Evolutionary conservation across 2,888 invertebrate genomes (phyloP).

Genomic region (Endomychus coccineus): DNA sequence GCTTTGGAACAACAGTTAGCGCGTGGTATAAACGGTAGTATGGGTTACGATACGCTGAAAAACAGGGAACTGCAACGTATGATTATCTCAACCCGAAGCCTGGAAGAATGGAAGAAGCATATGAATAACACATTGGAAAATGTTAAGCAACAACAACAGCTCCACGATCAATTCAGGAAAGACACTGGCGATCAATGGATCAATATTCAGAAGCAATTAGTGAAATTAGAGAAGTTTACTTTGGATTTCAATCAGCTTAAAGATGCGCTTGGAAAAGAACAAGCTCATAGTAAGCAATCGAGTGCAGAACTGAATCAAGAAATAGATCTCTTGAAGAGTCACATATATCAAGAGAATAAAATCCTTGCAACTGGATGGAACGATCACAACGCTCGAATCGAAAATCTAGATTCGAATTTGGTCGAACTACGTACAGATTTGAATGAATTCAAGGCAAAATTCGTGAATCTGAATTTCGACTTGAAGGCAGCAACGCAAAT

Average conservation of each 20-base stretch:
- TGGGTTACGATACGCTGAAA: no score
- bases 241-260: conserved; percentile 28
- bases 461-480: conserved; percentile 45
- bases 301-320: conserved; percentile 25
- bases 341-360: not conserved
- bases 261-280: conserved; percentile 34
- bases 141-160: conserved; percentile 37
- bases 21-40: no score
- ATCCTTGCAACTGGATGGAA: no score
- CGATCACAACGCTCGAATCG: no score
- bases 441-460: conserved; percentile 44
- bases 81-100: conserved; percentile 39
- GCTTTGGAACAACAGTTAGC: no score
- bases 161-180: conserved; percentile 22
- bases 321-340: conserved; percentile 14
- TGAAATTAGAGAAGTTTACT: conserved; percentile 29
- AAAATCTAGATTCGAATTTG: no score
- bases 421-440: conserved; percentile 28
- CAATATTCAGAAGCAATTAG: conserved; percentile 27
- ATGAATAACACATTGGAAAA: conserved; percentile 48
- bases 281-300: conserved; percentile 29
- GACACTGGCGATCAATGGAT: conserved; percentile 25
- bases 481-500: conserved; percentile 47
- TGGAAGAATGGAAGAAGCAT: conserved; percentile 48
- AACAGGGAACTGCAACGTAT: conserved; percentile 31